phyloP scores from a whole-genome alignment of 2,888 invertebrate genomes.

The Pseudoips prasinana region DNA sequence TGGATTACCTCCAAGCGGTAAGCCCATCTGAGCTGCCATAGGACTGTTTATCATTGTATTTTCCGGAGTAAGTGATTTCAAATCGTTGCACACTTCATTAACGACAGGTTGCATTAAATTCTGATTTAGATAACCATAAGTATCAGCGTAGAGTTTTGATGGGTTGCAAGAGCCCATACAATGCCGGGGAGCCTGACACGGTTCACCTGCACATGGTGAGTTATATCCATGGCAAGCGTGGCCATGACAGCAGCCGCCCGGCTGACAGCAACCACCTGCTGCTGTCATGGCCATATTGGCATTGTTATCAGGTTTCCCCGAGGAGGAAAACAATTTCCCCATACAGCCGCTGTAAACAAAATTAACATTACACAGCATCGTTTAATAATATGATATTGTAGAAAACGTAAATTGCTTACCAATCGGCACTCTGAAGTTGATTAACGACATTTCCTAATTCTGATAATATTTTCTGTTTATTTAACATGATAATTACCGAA shows the following conservation, averaged over 20 bases:
- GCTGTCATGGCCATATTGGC: constrained; percentile 28
- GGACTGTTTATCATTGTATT: constrained; percentile 62
- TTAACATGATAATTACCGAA: constrained; percentile 54
- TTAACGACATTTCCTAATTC: constrained; percentile 74
- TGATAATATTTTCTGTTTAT: constrained; percentile 66
- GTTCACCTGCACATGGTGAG: constrained; percentile 42
- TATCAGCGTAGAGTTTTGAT: constrained; percentile 59
- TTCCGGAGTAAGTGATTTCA: constrained; percentile 55
- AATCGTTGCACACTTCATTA: constrained; percentile 67
- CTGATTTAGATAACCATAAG: constrained; percentile 60
- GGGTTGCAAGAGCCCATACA: constrained; percentile 57
- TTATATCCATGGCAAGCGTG: constrained; percentile 25
- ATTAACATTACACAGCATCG: too few relatives aligned
- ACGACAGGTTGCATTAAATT: constrained; percentile 69
- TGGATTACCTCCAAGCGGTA: constrained; percentile 26
- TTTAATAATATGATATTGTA: too few relatives aligned
- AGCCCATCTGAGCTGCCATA: constrained; percentile 51
- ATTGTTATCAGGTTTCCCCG: constrained; percentile 11
- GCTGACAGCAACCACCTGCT: constrained; percentile 38
- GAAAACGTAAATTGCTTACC: constrained; percentile 50
- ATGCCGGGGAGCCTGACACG: constrained; percentile 29
- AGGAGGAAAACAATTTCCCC: constrained; percentile 60
- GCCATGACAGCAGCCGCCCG: constrained; percentile 42
- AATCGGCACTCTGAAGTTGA: constrained; percentile 70
- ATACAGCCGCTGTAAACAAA: constrained; percentile 66